Evolutionary conservation across 2,797 vertebrate genomes (phyloP).

Genomic region (Liparis tanakae): DNA sequence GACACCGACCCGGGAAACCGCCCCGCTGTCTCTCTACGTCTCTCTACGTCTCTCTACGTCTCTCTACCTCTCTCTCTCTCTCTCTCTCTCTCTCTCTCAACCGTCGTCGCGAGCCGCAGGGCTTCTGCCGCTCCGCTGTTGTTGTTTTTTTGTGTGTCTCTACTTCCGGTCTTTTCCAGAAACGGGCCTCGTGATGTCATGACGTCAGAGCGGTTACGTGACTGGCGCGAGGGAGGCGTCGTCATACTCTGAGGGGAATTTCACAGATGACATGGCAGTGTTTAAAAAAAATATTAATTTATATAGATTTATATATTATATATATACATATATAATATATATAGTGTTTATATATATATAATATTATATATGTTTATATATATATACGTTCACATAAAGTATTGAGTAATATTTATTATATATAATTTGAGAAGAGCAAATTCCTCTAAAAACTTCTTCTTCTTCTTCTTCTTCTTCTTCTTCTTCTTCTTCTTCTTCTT

Average conservation of each 20-base stretch:
- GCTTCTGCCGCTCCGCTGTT: background rate
- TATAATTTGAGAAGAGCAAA: too few relatives aligned
- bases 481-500: too few relatives aligned
- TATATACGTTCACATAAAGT: too few relatives aligned
- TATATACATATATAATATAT: background rate
- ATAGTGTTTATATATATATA: background rate
- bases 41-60: background rate
- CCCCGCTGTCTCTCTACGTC: background rate
- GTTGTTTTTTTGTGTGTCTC: slow-evolving; percentile 69
- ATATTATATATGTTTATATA: too few relatives aligned
- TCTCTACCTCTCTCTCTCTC: background rate
- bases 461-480: too few relatives aligned
- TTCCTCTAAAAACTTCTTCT: too few relatives aligned
- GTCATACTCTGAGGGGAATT: background rate
- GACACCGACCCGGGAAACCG: background rate
- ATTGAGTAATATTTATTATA: background rate
- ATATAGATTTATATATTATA: too few relatives aligned
- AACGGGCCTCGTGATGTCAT: slow-evolving; percentile 77
- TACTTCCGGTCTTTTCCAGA: slow-evolving; percentile 71
- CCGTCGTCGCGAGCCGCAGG: slow-evolving; percentile 20
- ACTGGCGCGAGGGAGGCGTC: slow-evolving; percentile 27
- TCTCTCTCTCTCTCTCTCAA: background rate
- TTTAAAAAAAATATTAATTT: too few relatives aligned
- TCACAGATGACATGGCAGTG: background rate
- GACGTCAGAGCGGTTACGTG: slow-evolving; percentile 69